Base-by-base conservation (phyloP, 2,888 invertebrate genomes). In the Apamea monoglypha region DNA sequence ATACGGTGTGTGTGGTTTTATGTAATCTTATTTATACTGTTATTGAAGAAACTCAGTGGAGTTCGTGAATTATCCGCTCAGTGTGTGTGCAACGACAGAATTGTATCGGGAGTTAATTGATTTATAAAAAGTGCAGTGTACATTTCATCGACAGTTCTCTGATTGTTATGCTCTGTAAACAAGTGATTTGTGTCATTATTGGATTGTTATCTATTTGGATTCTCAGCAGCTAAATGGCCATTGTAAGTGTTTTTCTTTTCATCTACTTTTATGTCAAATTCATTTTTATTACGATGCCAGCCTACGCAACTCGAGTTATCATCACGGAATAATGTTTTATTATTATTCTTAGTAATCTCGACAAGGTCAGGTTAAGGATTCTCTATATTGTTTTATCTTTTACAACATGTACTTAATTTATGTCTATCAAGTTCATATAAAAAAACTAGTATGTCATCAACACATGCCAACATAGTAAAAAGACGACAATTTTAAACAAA, bases 1-100 rank as follows among this genome's bases (percentile, higher is more conserved):
- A 95, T 96, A 95, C 95, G 94, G 93, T 93, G 96, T 95, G 95
- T 95, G 95, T 94, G 95, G 94, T 95, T 96, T 96, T 96, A 96
- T 96, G 95, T 96, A 96, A 96, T 95, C 95, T 94, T 94, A 94
- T 93, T 92, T 92, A 93, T 92, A 93, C 93, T 92, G 91, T 92
- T 93, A 93, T 91, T 92, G 88, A 93, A 93, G 92, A 92, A 93
- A 94, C 91, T 91, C 90, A 92, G 94, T 94, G 94, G 90, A 92
- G 90, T 90, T 91, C 88, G 93, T 93, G 92, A 89, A 89, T 89
- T 89, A 91, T 89, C 80, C 80, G 86, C 80, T 90, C 83, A 90
- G 92, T 92, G 92, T 90, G 81, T 90, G 93, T 93, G 93, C 87
- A 89, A 90, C 89, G 87, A 87, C 90, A 90, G 81, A 92, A 91